A percentile compares a stretch with the other conserved stretches of the same genome.
Evolutionary conservation across 2,888 invertebrate genomes (phyloP).

Genomic region (Harpalus rufipes): DNA sequence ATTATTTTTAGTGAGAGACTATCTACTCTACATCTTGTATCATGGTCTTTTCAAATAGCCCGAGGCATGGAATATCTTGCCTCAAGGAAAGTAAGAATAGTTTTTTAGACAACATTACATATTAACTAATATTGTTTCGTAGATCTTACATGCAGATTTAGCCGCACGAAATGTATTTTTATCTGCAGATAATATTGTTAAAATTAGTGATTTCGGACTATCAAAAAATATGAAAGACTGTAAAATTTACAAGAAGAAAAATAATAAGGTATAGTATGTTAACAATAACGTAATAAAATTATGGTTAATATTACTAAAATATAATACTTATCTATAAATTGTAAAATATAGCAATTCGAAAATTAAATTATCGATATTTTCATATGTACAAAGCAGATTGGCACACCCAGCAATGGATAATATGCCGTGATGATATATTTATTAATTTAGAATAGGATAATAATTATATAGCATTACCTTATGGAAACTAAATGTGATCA

Average conservation of each 20-base stretch:
- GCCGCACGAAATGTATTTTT: conserved; percentile 74
- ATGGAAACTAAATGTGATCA: too few species aligned
- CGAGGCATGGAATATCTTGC: conserved; percentile 9
- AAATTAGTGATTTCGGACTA: conserved; percentile 93
- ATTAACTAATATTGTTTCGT: conserved; percentile 75
- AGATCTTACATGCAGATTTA: conserved; percentile 85
- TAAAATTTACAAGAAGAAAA: conserved; percentile 87
- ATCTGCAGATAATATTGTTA: conserved; percentile 86
- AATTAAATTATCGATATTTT: too few species aligned
- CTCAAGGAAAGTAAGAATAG: neutral
- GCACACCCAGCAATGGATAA: too few species aligned
- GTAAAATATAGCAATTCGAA: too few species aligned
- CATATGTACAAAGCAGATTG: too few species aligned
- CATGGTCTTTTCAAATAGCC: conserved; percentile 7
- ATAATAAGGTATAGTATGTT: neutral
- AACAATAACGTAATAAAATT: neutral
- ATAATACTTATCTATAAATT: too few species aligned
- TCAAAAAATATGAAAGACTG: conserved; percentile 92
- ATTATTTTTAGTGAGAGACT: too few species aligned
- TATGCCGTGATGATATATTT: too few species aligned
- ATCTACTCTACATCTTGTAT: neutral
- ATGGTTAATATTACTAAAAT: too few species aligned
- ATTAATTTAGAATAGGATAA: too few species aligned
- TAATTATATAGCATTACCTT: too few species aligned
- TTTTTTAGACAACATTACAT: neutral